Base-by-base conservation (phyloP, 2,888 invertebrate genomes). In the Trileptium ribeirensis region DNA sequence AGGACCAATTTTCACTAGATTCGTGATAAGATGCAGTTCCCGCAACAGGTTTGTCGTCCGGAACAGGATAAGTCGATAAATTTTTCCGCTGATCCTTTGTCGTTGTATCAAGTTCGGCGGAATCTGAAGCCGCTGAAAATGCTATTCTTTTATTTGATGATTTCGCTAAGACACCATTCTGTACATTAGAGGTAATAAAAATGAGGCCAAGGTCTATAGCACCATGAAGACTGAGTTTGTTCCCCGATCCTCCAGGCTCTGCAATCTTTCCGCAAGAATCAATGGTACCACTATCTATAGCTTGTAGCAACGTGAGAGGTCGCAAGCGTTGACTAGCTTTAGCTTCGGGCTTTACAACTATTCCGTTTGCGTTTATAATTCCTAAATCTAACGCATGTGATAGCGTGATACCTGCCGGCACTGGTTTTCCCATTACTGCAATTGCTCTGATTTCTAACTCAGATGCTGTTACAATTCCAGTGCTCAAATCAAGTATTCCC, bases 291-390 rank as follows among this genome's bases (percentile, higher is more conserved):
- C 24, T 51, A 51, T 15, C 8, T 24, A 51, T 15, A 15, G 51
- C 51, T 15, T 51, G 51, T n/a, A n/a, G n/a, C n/a, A n/a, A n/a
- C n/a, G n/a, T n/a, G n/a, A n/a, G n/a, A n/a, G n/a, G n/a, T 24
- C 51, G 8, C 24, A 51, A 15, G 24, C 24, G 8, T 8, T 24
- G 24, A 51, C 24, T 15, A 8, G 51, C 8, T 86, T 93, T 92
- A 0, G 94, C 93, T 86, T 93, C 92, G 0, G 94, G 93, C 90
- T 97, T 96, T 87, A 93, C 92, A 51, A 95, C 92, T 79, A 94
- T 90, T 79, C 94, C 93, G 84, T 93, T 92, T 1, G 92, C 92
- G 88, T 94, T 94, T 74, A 96, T 93, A 78, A 94, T 91, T 80
- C 81, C 93, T 93, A 82, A 92, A 91, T 79, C 91, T 79, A 87